Evolutionary conservation across 64 coral and sea anemone genomes (phyloP), one percentile per base, ranked within the genome.

Genomic region (Trachythela sp.): DNA sequence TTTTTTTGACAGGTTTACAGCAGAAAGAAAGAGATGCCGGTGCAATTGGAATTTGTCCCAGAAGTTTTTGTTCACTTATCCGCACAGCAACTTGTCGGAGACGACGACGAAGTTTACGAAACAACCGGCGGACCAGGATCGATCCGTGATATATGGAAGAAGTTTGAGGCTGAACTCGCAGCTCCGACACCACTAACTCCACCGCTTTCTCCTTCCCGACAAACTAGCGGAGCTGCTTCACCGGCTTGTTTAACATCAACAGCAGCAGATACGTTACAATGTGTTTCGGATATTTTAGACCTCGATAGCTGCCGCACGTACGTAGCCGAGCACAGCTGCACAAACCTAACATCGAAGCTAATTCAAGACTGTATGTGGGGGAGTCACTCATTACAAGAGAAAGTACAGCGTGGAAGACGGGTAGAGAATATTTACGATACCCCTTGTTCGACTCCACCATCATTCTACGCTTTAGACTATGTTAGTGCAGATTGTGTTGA

Each of bases 281-380:
- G 37, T 39, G 93, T 99, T 24, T 95, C 96, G 14, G 93, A 99
- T 59, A 93, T 80, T 39, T 86, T 99, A 26, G 96, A 99, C 50
- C 90, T 92, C 37, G 91, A 94, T 86, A 77, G 51, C 87, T 41
- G 48, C 86, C 71, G 89, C 72, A 48, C 84, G 83, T 89, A 88
- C 32, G 87, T 93, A 85, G 45, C 70, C 48, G 90, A 80, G 52
- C 48, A 50, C 32, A 86, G 84, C 10, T 93, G 89, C 76, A 11
- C 75, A 15, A 80, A 80, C 32, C 86, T 99, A 26, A 93, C 92
- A 94, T 99, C 96, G 10, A 99, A 99, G 59, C 88, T 99, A 87
- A 99, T 99, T 87, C 96, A 99, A 75, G 96, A 99, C 83, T 99
- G 96, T 85, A 99, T 99, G 96, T 99, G 96, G 96, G 94, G 94